These are phyloP conservation scores for Saxidomus purpurata DNA, from an alignment of 1,140 invertebrate genomes.

Conservation along the genomic window DNA sequence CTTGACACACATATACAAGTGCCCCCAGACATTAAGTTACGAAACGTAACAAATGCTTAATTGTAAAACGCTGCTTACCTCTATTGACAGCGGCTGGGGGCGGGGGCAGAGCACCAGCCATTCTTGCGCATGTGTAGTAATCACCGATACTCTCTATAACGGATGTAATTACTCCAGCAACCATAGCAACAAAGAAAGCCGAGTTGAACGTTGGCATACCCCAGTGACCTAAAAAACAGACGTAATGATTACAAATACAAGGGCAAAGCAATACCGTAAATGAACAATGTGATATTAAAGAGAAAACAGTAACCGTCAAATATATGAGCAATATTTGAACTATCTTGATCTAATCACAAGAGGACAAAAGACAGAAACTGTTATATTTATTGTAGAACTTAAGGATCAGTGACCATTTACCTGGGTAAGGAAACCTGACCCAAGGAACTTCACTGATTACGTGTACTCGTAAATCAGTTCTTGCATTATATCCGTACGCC, in stretches of 20 bases:
- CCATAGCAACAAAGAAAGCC: constrained; percentile 80
- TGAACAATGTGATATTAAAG: too few relatives aligned
- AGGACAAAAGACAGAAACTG: too few relatives aligned
- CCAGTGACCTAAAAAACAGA: constrained; percentile 80
- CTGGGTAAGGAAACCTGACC: constrained; percentile 95
- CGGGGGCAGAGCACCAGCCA: constrained; percentile 90
- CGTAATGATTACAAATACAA: too few relatives aligned
- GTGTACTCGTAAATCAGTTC: constrained; percentile 92
- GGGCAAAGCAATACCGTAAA: too few relatives aligned
- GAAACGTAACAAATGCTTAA: too few relatives aligned
- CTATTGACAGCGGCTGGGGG: constrained; percentile 93
- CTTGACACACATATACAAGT: too few relatives aligned
- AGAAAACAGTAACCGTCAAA: too few relatives aligned
- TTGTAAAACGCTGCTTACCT: constrained; percentile 86
- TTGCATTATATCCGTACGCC: constrained; percentile 90
- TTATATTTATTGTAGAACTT: not conserved
- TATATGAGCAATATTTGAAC: too few relatives aligned
- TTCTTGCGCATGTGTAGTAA: constrained; percentile 84
- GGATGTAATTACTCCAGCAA: constrained; percentile 82
- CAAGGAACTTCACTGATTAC: constrained; percentile 92
- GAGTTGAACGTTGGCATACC: constrained; percentile 81
- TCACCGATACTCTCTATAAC: constrained; percentile 85
- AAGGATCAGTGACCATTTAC: constrained; percentile 83
- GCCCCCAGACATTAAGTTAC: too few relatives aligned
- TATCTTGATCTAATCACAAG: too few relatives aligned